Base-by-base conservation (phyloP, 2,888 invertebrate species). In the Polyommatus icarus region DNA sequence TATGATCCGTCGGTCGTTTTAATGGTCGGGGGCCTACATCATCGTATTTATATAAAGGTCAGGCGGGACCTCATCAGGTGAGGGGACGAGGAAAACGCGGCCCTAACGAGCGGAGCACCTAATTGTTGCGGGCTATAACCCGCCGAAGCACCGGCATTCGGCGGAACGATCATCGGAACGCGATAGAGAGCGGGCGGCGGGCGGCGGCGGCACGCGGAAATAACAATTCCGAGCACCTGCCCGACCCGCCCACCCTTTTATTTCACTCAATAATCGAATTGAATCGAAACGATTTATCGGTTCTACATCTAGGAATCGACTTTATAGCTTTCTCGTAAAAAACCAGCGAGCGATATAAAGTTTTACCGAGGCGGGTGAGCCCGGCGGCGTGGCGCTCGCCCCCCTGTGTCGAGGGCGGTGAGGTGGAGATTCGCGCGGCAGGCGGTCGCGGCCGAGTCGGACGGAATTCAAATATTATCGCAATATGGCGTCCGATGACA, bases 401-500 rank as follows among this genome's bases (percentile, higher is more conserved):
- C 24, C 71, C 78, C 78, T 82, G 80, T 80, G 36, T 0, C 0
- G 0, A 6, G 78, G 4, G 6, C 1, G 6, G 76, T 85, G 87
- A 84, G 84, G 86, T 84, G 79, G 78, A 82, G 77, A 82, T 82
- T 86, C 77, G 79, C 72, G 77, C 77, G 18, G 76, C 24, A 75
- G 76, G 59, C 78, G 71, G 78, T 76, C 73, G 84, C 84, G 81
- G 81, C 81, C 84, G 84, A 85, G 82, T 85, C 87, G 88, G 87
- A 89, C 87, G 80, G 84, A 86, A 89, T 89, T 89, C 89, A 86
- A 91, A 91, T 92, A 90, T 90, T 90, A 89, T 89, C 84, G 86
- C 91, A 93, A 91, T 90, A 93, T 91, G 92, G 91, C 91, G 88
- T 82, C 87, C 86, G 87, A 92, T 92, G 93, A 93, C 92, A 92